Conservation (phyloP, 2,797 vertebrate species). For the Atherinosoma microstoma region DNA sequence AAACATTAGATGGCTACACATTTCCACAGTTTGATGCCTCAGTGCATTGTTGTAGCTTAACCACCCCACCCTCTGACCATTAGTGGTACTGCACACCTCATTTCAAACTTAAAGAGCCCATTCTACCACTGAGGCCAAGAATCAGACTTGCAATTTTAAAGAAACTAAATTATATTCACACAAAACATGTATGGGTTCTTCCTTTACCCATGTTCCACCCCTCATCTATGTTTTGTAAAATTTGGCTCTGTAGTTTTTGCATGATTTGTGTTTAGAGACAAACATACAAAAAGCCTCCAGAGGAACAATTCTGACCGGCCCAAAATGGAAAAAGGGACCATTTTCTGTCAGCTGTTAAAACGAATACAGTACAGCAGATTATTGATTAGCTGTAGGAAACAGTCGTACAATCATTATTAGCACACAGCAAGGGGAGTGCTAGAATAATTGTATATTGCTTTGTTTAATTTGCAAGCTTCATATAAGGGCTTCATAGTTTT, state of each 20-base stretch:
- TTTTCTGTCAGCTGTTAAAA: slow-evolving; percentile 46
- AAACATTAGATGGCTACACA: slow-evolving; percentile 3
- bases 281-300: neutral
- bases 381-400: slow-evolving; percentile 40
- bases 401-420: slow-evolving; percentile 56
- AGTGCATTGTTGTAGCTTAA: slow-evolving; percentile 37
- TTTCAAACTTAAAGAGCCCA: slow-evolving; percentile 22
- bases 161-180: neutral
- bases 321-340: slow-evolving; percentile 52
- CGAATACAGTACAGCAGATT: slow-evolving; percentile 23
- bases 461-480: slow-evolving; percentile 33
- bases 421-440: slow-evolving; percentile 20
- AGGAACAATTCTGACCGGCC: slow-evolving; percentile 13
- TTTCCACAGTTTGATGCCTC: slow-evolving; percentile 7
- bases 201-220: neutral
- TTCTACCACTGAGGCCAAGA: neutral
- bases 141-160: neutral
- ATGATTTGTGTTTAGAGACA: neutral
- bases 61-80: slow-evolving; percentile 55
- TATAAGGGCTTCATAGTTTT: slow-evolving; percentile 34
- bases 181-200: neutral
- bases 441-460: slow-evolving; percentile 20
- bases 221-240: neutral
- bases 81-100: slow-evolving; percentile 22
- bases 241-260: neutral